These are phyloP conservation scores for Meteorus sp. DNA, from an alignment of 1,140 invertebrate genomes.

Conservation along the genomic window DNA sequence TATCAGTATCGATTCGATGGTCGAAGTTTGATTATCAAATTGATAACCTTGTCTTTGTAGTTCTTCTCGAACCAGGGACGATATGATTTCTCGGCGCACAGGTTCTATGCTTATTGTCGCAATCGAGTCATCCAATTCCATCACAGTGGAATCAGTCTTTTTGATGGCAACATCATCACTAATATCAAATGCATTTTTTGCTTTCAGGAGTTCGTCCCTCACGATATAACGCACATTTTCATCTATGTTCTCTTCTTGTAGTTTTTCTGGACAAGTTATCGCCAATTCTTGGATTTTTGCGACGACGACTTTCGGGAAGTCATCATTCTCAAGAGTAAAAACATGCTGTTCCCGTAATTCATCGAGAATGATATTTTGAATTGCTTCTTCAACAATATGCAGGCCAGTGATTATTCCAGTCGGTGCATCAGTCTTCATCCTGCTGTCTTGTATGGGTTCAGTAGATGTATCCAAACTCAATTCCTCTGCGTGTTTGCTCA, in stretches of 20 bases:
- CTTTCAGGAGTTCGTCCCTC: too few species aligned
- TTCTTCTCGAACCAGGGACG: too few species aligned
- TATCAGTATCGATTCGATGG: too few species aligned
- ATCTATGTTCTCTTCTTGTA: not conserved
- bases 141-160: too few species aligned
- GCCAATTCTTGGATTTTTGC: not conserved
- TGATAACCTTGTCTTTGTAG: too few species aligned
- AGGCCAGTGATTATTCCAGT: constrained; percentile 29
- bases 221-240: too few species aligned
- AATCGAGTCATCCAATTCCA: too few species aligned
- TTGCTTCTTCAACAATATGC: not conserved
- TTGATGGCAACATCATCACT: too few species aligned
- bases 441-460: not conserved
- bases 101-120: too few species aligned
- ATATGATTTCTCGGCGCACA: too few species aligned
- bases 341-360: not conserved
- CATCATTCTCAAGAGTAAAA: not conserved
- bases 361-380: not conserved
- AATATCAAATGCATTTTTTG: too few species aligned
- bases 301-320: constrained; percentile 1
- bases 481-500: not conserved
- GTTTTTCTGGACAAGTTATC: not conserved
- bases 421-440: constrained; percentile 19
- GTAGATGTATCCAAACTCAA: not conserved
- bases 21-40: too few species aligned